These are phyloP conservation scores for Neostethus bicornis DNA, from an alignment of 2,797 vertebrate species.

Conservation along the genomic window DNA sequence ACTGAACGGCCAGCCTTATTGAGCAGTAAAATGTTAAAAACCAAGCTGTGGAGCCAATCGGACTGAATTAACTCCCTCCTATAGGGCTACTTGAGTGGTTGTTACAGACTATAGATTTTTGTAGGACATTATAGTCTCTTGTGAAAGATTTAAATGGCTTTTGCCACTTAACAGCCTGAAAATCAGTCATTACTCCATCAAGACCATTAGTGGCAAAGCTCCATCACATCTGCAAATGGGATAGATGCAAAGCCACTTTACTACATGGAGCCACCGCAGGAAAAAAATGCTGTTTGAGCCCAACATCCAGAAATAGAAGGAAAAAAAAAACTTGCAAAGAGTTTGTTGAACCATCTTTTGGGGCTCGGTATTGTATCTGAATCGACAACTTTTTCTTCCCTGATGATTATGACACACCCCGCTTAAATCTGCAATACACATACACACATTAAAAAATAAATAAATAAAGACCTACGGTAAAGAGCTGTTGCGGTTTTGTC, in stretches of 20 bases:
- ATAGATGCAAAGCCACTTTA: constrained; percentile 55
- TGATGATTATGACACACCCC: constrained; percentile 31
- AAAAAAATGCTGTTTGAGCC: constrained; percentile 5
- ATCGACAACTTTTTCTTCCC: constrained; percentile 36
- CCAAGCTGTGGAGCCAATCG: too few relatives aligned
- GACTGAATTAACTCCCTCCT: too few relatives aligned
- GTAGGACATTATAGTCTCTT: constrained; percentile 35
- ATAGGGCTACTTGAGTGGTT: constrained; percentile 12
- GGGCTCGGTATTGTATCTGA: constrained; percentile 8
- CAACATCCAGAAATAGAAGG: constrained; percentile 1
- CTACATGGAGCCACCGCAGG: constrained; percentile 15
- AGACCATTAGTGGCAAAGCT: constrained; percentile 59
- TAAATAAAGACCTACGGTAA: constrained; percentile 64
- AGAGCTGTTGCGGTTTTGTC: constrained; percentile 65
- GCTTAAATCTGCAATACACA: too few relatives aligned
- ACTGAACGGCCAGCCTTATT: too few relatives aligned
- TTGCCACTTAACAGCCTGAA: constrained; percentile 38
- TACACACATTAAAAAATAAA: constrained; percentile 27
- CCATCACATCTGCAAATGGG: constrained; percentile 64
- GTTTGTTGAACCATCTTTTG: constrained; percentile 7
- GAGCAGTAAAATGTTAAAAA: too few relatives aligned
- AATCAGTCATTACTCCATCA: constrained; percentile 47
- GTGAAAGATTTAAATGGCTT: constrained; percentile 52
- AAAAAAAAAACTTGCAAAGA: constrained; percentile 4
- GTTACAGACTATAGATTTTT: constrained; percentile 38